A percentile compares a stretch with the other conserved stretches of the same genome.
These are phyloP conservation scores for Heliconius hermathena DNA, from an alignment of 1,140 invertebrate species.

Conservation along the genomic window DNA sequence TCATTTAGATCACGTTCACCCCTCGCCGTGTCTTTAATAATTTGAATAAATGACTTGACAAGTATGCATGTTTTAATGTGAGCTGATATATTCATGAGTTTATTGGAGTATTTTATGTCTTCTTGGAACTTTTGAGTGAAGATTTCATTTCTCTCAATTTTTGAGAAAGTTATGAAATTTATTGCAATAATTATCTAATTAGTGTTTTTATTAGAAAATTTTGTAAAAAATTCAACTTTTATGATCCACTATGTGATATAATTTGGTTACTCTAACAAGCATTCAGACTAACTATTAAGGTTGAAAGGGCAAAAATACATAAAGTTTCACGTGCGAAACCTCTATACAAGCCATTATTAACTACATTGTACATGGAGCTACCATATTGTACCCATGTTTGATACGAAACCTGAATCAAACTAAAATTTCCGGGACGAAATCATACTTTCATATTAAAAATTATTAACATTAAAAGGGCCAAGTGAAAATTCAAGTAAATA, in stretches of 20 bases:
- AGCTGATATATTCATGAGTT: not conserved
- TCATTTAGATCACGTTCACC: constrained; percentile 24
- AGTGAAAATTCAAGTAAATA: too few species aligned
- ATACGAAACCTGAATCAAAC: not conserved
- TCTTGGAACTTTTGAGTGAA: not conserved
- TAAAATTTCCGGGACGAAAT: not conserved
- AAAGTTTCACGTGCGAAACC: too few species aligned
- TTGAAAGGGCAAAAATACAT: too few species aligned
- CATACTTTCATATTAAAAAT: not conserved
- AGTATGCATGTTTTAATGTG: not conserved
- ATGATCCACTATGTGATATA: too few species aligned
- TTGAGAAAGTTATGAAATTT: not conserved
- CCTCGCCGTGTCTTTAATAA: constrained; percentile 15
- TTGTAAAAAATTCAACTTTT: too few species aligned
- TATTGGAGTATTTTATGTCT: not conserved
- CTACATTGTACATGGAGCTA: too few species aligned
- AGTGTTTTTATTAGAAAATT: too few species aligned
- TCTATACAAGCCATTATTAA: too few species aligned
- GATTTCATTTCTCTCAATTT: not conserved
- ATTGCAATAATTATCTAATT: not conserved
- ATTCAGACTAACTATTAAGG: too few species aligned
- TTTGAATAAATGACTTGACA: constrained; percentile 21
- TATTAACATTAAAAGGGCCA: not conserved
- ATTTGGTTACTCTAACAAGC: too few species aligned
- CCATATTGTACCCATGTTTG: too few species aligned